Conservation (phyloP, 2,888 invertebrate species). For the Creontiades dilutus region DNA sequence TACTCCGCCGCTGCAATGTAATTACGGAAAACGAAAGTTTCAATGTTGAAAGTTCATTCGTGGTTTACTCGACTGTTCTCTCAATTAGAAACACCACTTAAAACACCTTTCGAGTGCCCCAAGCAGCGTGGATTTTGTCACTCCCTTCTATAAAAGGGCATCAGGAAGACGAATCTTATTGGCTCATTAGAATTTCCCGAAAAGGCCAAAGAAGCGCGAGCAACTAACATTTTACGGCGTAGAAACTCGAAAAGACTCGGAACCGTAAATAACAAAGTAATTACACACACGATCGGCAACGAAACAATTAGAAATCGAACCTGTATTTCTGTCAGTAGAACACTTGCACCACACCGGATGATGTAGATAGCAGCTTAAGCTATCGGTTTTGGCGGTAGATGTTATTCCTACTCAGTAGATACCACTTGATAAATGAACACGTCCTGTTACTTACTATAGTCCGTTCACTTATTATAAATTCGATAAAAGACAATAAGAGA, state of each 20-base stretch:
- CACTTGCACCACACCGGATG: not conserved
- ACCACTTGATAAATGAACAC: too few species aligned
- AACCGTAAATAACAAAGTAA: not conserved
- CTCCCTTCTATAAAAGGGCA: constrained; percentile 10
- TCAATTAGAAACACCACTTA: not conserved
- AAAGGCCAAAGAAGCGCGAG: constrained; percentile 51
- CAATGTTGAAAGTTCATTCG: constrained; percentile 1
- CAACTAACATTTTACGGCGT: not conserved
- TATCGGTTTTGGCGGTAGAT: too few species aligned
- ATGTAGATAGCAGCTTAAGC: too few species aligned
- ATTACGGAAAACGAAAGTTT: not conserved
- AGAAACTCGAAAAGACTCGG: constrained; percentile 10
- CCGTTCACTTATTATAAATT: too few species aligned
- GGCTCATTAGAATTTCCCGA: constrained; percentile 63
- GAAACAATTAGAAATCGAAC: constrained; percentile 6
- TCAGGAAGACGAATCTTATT: constrained; percentile 28
- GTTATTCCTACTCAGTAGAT: too few species aligned
- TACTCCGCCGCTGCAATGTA: too few species aligned
- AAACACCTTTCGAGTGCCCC: not conserved
- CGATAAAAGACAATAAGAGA: too few species aligned
- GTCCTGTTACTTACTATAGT: too few species aligned
- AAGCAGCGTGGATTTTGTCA: constrained; percentile 5
- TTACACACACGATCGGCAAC: not conserved
- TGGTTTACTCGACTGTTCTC: not conserved
- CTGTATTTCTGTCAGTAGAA: not conserved